Conservation (phyloP, 1,140 invertebrate species). For the Wasmannia auropunctata region DNA sequence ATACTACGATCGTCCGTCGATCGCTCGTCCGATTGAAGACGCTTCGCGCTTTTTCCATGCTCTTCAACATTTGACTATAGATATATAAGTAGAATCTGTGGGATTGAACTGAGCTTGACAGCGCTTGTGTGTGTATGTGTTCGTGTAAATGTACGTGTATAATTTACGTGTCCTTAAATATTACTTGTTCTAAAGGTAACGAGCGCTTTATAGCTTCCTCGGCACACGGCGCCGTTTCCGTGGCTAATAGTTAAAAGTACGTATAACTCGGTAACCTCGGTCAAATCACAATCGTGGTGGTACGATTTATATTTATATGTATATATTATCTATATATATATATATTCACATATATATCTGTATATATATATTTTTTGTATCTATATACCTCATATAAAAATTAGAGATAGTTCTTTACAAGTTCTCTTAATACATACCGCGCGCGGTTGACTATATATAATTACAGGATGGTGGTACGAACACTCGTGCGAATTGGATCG, state of each 20-base stretch:
- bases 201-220: slow-evolving; percentile 71
- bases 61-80: slow-evolving; percentile 34
- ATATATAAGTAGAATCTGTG: slow-evolving; percentile 22
- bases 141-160: neutral
- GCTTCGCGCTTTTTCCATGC: neutral
- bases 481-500: neutral
- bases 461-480: slow-evolving; percentile 37
- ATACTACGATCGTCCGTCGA: slow-evolving; percentile 45
- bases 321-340: slow-evolving; percentile 39
- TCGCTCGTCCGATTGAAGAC: slow-evolving; percentile 26
- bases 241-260: slow-evolving; percentile 72
- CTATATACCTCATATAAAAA: slow-evolving; percentile 62
- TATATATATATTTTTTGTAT: slow-evolving; percentile 63
- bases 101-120: slow-evolving; percentile 57
- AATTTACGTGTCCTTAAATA: slow-evolving; percentile 69
- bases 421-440: slow-evolving; percentile 34
- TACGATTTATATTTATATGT: slow-evolving; percentile 60
- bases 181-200: slow-evolving; percentile 77
- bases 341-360: neutral
- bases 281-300: slow-evolving; percentile 83
- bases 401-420: slow-evolving; percentile 54
- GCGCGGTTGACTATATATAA: slow-evolving; percentile 63
- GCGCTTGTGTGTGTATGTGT: neutral
- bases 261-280: slow-evolving; percentile 84
- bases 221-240: slow-evolving; percentile 59